Percentiles rank a stretch among this genome's conserved stretches.
Evolutionary conservation across 2,113 vertebrate species (phyloP).

Genomic region (Alosa alosa): DNA sequence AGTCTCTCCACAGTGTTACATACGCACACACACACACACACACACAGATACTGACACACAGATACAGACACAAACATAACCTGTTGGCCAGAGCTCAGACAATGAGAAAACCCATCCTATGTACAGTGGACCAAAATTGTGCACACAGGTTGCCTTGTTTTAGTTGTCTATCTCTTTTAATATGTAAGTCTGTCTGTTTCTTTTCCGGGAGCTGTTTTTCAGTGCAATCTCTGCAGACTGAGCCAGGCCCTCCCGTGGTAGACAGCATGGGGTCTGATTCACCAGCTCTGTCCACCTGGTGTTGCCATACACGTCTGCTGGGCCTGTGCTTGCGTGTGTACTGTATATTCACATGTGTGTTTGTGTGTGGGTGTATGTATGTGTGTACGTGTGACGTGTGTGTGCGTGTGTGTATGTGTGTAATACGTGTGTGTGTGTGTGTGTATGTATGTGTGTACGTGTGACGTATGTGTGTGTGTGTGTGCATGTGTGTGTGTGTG

Average conservation of each 20-base stretch:
- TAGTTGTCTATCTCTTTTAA: background rate
- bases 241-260: background rate
- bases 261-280: constrained; percentile 10
- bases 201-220: background rate
- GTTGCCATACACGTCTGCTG: background rate
- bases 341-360: background rate
- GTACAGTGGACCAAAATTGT: background rate
- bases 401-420: background rate
- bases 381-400: background rate
- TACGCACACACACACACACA: background rate
- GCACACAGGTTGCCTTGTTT: background rate
- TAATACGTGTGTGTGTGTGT: background rate
- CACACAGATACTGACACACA: background rate
- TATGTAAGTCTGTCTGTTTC: background rate
- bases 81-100: background rate
- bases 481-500: background rate
- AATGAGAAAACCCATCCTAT: background rate
- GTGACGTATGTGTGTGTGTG: background rate
- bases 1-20: background rate
- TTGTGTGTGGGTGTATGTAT: background rate
- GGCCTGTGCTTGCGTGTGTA: background rate
- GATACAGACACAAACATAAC: background rate
- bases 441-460: too few species aligned
- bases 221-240: background rate
- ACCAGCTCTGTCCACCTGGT: background rate